Conservation (phyloP, 1,140 invertebrate genomes). For the Bombus confusus region DNA sequence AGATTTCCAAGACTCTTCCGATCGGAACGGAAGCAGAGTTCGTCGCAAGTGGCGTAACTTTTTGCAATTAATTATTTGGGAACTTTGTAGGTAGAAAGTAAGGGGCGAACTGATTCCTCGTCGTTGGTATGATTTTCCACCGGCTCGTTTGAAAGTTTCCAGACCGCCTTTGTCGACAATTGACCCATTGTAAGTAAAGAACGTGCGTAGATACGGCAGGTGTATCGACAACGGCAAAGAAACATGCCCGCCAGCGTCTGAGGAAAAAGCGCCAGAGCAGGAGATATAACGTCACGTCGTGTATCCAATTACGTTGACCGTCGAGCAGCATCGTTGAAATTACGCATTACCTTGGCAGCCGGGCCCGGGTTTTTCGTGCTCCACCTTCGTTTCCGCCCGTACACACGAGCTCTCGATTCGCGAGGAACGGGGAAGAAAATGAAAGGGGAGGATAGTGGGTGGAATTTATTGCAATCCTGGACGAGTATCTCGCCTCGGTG, state of each 20-base stretch:
- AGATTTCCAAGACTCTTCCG: constrained; percentile 1
- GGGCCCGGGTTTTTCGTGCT: background rate
- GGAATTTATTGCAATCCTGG: constrained; percentile 50
- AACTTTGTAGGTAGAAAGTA: background rate
- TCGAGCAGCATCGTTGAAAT: constrained; percentile 62
- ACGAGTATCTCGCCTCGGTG: background rate
- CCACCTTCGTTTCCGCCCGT: constrained; percentile 13
- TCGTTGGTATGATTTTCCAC: background rate
- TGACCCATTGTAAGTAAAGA: background rate
- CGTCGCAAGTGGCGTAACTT: background rate
- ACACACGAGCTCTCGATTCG: constrained; percentile 39
- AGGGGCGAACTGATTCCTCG: background rate
- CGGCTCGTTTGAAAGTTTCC: background rate
- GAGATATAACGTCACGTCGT: constrained; percentile 72
- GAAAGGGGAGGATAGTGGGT: constrained; percentile 29
- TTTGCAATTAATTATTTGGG: constrained; percentile 2
- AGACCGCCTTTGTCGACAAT: background rate
- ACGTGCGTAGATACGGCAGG: background rate
- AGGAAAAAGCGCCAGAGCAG: constrained; percentile 7
- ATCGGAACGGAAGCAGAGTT: background rate
- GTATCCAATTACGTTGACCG: constrained; percentile 76
- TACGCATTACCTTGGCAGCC: constrained; percentile 38
- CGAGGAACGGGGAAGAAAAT: constrained; percentile 50
- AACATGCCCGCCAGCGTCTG: background rate
- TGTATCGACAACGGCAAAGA: background rate